phyloP scores from a whole-genome alignment of 2,888 invertebrate species.

The Pollenia amentaria region DNA sequence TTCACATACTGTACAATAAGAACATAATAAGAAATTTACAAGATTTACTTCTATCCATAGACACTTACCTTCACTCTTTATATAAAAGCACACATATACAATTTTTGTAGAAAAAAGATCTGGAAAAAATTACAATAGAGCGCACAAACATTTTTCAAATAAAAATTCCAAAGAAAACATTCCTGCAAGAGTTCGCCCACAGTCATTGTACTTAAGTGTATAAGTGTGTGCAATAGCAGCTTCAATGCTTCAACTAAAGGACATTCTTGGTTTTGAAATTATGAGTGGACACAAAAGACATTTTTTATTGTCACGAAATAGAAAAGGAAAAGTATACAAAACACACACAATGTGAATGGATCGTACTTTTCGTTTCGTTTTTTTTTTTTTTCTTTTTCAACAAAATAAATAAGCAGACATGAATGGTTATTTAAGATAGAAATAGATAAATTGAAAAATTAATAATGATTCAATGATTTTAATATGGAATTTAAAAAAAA shows the following conservation, averaged over 20 bases:
- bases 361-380: conserved; percentile 15
- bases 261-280: conserved; percentile 56
- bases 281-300: conserved; percentile 67
- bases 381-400: conserved; percentile 17
- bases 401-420: conserved; percentile 47
- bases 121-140: conserved; percentile 31
- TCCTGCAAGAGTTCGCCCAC: conserved; percentile 15
- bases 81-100: background rate
- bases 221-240: background rate
- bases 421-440: conserved; percentile 53
- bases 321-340: conserved; percentile 22
- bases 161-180: conserved; percentile 50
- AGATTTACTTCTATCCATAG: conserved; percentile 7
- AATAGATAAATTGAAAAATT: conserved; percentile 59
- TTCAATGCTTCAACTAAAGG: conserved; percentile 37
- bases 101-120: conserved; percentile 2
- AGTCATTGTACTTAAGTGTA: conserved; percentile 17
- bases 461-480: conserved; percentile 59
- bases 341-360: conserved; percentile 42
- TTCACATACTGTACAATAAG: background rate
- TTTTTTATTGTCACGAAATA: conserved; percentile 63
- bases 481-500: background rate
- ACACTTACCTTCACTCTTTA: background rate
- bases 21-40: conserved; percentile 6
- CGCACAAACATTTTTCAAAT: conserved; percentile 40